Base-by-base conservation (phyloP, 1,140 invertebrate species). In the Drosophila parabipectinata region DNA sequence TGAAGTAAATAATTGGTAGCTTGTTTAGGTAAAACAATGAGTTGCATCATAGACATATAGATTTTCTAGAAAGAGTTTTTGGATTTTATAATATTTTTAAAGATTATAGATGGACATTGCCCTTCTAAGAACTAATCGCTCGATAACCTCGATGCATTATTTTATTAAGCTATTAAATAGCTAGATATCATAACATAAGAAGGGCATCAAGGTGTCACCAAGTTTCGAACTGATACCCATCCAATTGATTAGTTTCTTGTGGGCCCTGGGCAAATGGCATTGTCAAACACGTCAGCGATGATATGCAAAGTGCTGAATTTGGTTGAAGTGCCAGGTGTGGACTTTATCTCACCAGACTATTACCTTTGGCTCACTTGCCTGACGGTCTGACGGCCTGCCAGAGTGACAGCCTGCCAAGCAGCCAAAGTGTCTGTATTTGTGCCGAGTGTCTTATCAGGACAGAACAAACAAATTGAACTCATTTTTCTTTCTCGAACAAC, bases 381-480 rank as follows among this genome's bases (percentile, higher is more conserved):
- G 34, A n/a, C 34, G 1, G 34, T 3, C 9, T 37, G 34, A 37
- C 34, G 4, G 34, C 3, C 10, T 37, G 34, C 9, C 34, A 10
- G 30, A 9, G 7, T 15, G 44, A 24, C 44, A 7, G 41, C 14
- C 41, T 44, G 41, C 8, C 44, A 44, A 8, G 5, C 7, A 7
- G 14, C 41, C 41, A 7, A 9, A 44, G 41, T 44, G 15, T 44
- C 41, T 44, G 41, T 44, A 44, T 44, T 18, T 44, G 41, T 44
- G 15, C 15, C 15, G n/a, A 44, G 18, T 57, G 53, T 74, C 59
- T 74, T 74, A 66, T 64, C 45, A 54, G 58, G 45, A 32, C 37
- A 50, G 54, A 63, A 57, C 79, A 87, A 88, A 87, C 82, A 87
- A 87, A 87, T 87, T 88, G 82, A 88, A 87, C 82, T 88, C 82